These are phyloP conservation scores for Equus quagga DNA, from an alignment of 2,113 vertebrate species.

Conservation along the genomic window DNA sequence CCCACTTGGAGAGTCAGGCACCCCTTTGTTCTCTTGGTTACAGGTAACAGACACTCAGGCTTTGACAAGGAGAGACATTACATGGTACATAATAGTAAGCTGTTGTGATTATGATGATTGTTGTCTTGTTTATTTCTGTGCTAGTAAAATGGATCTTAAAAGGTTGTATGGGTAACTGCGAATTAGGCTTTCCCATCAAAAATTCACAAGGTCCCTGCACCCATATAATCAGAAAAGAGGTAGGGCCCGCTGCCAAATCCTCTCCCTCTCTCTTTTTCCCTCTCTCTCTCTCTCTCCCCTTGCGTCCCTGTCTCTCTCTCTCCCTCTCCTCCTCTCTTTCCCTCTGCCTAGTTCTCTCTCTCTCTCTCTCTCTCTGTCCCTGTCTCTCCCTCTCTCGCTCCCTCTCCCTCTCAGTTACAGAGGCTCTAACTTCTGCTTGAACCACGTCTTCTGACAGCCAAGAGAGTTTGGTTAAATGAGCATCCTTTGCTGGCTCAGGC, in stretches of 20 bases:
- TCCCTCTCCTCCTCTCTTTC: no score
- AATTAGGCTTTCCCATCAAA: background rate
- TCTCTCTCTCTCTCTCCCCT: background rate
- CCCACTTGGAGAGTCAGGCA: background rate
- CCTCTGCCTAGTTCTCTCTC: no score
- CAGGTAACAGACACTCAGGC: background rate
- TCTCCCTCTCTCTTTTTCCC: background rate
- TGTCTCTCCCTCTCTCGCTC: no score
- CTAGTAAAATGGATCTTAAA: background rate
- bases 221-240: background rate
- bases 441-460: background rate
- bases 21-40: background rate
- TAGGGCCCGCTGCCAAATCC: background rate
- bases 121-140: background rate
- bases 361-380: no score
- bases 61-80: background rate
- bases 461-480: background rate
- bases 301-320: no score
- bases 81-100: background rate
- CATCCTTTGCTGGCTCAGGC: background rate
- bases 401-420: background rate
- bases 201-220: background rate
- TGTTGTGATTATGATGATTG: background rate
- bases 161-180: background rate
- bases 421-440: background rate